These are phyloP conservation scores for Xiphophorus hellerii DNA, from an alignment of 2,113 vertebrate species.

Conservation along the genomic window DNA sequence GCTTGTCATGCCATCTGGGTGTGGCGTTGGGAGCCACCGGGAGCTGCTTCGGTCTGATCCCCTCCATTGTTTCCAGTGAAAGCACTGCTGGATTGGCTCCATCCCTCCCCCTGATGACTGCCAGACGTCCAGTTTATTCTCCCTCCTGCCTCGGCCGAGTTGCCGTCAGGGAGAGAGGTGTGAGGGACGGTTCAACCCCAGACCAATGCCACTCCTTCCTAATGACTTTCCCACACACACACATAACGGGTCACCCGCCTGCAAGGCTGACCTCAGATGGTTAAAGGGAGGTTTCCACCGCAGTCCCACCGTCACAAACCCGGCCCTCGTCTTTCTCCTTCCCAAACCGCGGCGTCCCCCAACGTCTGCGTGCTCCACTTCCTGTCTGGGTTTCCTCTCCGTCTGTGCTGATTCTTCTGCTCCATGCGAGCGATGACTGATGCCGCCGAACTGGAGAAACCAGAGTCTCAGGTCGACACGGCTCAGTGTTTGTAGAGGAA, in stretches of 20 bases:
- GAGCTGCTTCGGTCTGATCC: conserved; percentile 49
- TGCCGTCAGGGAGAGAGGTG: conserved; percentile 31
- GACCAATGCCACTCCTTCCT: conserved; percentile 47
- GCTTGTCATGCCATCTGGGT: conserved; percentile 37
- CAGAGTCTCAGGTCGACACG: conserved; percentile 48
- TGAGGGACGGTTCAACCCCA: conserved; percentile 31
- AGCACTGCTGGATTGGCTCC: conserved; percentile 41
- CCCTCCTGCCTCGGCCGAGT: conserved; percentile 15
- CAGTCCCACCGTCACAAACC: conserved; percentile 1
- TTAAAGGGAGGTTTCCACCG: conserved; percentile 61
- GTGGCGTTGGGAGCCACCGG: conserved; percentile 25
- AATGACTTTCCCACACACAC: conserved; percentile 52
- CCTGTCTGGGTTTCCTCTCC: conserved; percentile 30
- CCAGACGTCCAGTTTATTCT: conserved; percentile 44
- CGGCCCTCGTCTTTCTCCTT: conserved; percentile 34
- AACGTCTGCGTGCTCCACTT: conserved; percentile 41
- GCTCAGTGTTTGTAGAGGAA: conserved; percentile 64
- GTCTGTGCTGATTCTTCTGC: conserved; percentile 61
- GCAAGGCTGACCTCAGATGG: conserved; percentile 34
- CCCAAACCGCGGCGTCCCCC: conserved; percentile 61
- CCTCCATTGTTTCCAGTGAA: conserved; percentile 54
- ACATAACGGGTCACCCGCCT: conserved; percentile 28
- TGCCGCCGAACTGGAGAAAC: conserved; percentile 66
- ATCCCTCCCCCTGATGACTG: conserved; percentile 44
- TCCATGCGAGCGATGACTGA: conserved; percentile 50